Evolutionary conservation across 2,797 vertebrate genomes (phyloP).

Genomic region (Brachyrhaphis roseni): DNA sequence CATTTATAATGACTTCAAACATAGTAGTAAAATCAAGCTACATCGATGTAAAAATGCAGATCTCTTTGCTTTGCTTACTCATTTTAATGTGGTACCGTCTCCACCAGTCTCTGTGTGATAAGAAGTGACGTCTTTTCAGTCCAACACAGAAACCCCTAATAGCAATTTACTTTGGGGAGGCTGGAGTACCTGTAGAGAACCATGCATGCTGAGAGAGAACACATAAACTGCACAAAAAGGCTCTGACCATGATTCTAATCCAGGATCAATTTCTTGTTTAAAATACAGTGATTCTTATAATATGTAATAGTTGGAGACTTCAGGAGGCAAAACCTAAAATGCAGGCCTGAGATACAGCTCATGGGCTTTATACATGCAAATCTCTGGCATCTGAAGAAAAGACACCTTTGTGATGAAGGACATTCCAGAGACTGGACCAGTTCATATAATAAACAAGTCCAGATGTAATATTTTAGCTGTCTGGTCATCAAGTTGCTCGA

Average conservation of each 20-base stretch:
- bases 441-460: constrained; percentile 14
- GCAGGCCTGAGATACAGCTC: not conserved
- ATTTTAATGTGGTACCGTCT: too few relatives aligned
- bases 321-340: constrained; percentile 12
- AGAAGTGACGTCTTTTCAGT: too few relatives aligned
- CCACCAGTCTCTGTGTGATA: too few relatives aligned
- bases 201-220: not conserved
- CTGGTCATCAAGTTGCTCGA: constrained; percentile 3
- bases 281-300: not conserved
- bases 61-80: not conserved
- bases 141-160: not conserved
- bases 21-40: not conserved
- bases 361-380: not conserved
- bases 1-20: not conserved
- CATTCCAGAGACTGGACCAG: constrained; percentile 1
- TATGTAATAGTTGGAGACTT: not conserved
- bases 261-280: not conserved
- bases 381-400: constrained; percentile 9
- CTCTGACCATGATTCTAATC: not conserved
- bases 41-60: not conserved
- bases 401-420: constrained; percentile 29
- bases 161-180: not conserved
- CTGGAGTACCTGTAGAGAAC: not conserved
- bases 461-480: constrained; percentile 4
- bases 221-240: not conserved